phyloP scores from a whole-genome alignment of 2,113 vertebrate genomes.

The Sorex fumeus region DNA sequence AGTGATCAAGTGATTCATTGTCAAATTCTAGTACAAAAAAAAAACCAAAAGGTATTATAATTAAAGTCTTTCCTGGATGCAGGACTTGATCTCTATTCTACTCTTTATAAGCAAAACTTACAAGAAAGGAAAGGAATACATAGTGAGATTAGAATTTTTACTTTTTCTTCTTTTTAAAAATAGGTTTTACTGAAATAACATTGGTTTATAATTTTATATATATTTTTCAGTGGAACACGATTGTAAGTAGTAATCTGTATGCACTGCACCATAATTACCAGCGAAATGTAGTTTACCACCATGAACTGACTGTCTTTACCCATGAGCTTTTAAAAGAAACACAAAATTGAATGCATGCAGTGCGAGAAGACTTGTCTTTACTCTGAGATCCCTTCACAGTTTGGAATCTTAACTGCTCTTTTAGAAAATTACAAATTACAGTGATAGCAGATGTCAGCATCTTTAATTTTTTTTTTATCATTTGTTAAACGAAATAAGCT shows the following conservation, averaged over 20 bases:
- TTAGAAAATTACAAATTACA: slow-evolving; percentile 43
- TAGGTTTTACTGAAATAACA: not conserved
- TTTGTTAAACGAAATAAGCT: slow-evolving; percentile 46
- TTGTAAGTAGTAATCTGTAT: not conserved
- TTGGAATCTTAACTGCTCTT: slow-evolving; percentile 18
- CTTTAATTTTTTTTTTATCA: slow-evolving; percentile 30
- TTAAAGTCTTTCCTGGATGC: not conserved
- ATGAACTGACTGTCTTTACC: not conserved
- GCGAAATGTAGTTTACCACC: too few species aligned
- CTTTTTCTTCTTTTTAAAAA: not conserved
- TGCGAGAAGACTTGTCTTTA: slow-evolving; percentile 34
- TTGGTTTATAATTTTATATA: not conserved
- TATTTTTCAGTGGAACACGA: not conserved
- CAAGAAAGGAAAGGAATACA: not conserved
- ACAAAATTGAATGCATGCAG: slow-evolving; percentile 32
- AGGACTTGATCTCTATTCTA: not conserved
- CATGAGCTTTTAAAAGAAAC: slow-evolving; percentile 34
- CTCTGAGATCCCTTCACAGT: slow-evolving; percentile 1
- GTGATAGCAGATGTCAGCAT: not conserved
- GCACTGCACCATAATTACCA: not conserved
- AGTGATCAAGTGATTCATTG: not conserved
- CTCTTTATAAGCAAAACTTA: slow-evolving; percentile 16
- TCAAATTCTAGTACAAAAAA: slow-evolving; percentile 24
- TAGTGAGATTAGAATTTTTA: not conserved
- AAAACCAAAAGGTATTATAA: slow-evolving; percentile 34